These are phyloP conservation scores for Onthophagus taurus DNA, from an alignment of 1,140 invertebrate species.

Conservation along the genomic window DNA sequence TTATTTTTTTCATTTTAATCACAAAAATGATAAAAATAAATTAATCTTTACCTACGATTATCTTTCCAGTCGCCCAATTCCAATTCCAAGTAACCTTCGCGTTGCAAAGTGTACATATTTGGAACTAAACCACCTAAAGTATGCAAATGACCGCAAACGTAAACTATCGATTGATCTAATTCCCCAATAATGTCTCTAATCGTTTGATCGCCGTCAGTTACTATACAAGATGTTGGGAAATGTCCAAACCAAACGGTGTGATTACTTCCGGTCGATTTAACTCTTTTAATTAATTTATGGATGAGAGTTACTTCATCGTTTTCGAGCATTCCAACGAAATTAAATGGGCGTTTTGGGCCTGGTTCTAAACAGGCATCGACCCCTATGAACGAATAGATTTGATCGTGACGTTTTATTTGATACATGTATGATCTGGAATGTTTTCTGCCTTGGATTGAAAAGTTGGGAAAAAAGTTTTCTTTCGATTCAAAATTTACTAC, in stretches of 20 bases:
- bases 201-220: conserved; percentile 49
- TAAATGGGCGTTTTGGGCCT: conserved; percentile 79
- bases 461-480: conserved; percentile 71
- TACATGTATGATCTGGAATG: conserved; percentile 70
- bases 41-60: conserved; percentile 62
- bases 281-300: conserved; percentile 42
- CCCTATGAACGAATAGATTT: conserved; percentile 70
- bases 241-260: conserved; percentile 83
- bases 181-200: conserved; percentile 48
- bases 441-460: conserved; percentile 65
- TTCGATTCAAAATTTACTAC: conserved; percentile 56
- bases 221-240: conserved; percentile 84
- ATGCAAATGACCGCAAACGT: conserved; percentile 91
- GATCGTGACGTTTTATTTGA: conserved; percentile 45
- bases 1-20: conserved; percentile 2
- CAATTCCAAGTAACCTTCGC: conserved; percentile 75
- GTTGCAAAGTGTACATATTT: conserved; percentile 81
- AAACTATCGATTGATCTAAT: conserved; percentile 47
- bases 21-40: conserved; percentile 1
- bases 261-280: conserved; percentile 40
- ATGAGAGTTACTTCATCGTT: conserved; percentile 49
- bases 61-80: conserved; percentile 93
- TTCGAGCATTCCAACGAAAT: conserved; percentile 76
- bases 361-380: conserved; percentile 83
- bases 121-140: conserved; percentile 66